Base-by-base conservation (phyloP, 2,888 invertebrate species). In the Tenthredo amoena region DNA sequence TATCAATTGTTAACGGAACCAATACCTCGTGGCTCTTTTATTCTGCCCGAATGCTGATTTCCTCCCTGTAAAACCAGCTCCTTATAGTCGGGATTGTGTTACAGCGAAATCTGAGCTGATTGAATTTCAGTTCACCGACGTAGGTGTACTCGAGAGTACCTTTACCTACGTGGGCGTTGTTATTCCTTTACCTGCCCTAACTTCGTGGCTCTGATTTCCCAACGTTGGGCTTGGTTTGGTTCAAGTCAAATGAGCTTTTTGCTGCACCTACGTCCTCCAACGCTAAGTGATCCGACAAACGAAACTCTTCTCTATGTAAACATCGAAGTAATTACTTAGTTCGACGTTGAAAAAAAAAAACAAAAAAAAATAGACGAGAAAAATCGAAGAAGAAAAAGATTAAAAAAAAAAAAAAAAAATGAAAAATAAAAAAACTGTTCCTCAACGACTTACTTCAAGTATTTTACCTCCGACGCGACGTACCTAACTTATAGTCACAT, bases 1-100 rank as follows among this genome's bases (percentile, higher is more conserved):
- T 47, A 71, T 47, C 83, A 71, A 83, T 83, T 83, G 83, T 68
- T 83, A 71, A 83, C 43, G 83, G 68, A 71, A 50, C 43, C 83
- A 65, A 83, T 83, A 83, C 83, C 68, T 68, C 83, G 31, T 21
- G 71, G 68, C 68, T 83, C 83, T 47, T 83, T 83, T 31, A 68
- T 83, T 68, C 68, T 37, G 81, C 37, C 31, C 62, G n/a, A 31
- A 81, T 81, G 81, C 81, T 62, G 68, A 83, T 83, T 81, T 71
- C 34, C 62, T 58, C 10, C 47, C 47, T 83, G 4, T n/a, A 47
- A 47, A 50, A 50, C 55, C 26, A 26, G 26, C 65, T 71, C 68
- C 21, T 71, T 47, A 47, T 34, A 26, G 68, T 21, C 65, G 68
- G 34, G 83, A 21, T 81, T 68, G 40, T 47, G 83, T n/a, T n/a